Base-by-base conservation (phyloP, 2,888 invertebrate species). In the Megamerina dolium region DNA sequence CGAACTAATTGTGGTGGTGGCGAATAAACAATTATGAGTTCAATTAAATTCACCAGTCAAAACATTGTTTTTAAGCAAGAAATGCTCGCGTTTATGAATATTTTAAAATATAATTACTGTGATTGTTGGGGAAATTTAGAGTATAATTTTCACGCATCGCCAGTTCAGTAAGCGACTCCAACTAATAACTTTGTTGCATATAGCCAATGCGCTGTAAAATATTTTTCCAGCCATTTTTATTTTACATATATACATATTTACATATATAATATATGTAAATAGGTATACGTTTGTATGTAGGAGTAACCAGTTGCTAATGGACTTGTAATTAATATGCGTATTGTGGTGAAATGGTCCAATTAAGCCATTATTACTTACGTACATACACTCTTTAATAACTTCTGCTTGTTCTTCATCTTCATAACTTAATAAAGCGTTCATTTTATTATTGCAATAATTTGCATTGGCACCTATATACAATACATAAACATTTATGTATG, bases 31-130 rank as follows among this genome's bases (percentile, higher is more conserved):
- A 31, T 14, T 31, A 14, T 14, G 16, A 31, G 10, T 31, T 9
- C n/a, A 31, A 31, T 31, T 31, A 31, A 31, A 31, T 31, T 31
- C 16, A n/a, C n/a, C n/a, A n/a, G n/a, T n/a, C n/a, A n/a, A n/a
- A n/a, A n/a, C n/a, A n/a, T n/a, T n/a, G n/a, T n/a, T n/a, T n/a
- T n/a, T n/a, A 31, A 31, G 16, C 16, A 16, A 13, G 16, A 31
- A 13, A n/a, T n/a, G 16, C 16, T n/a, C 31, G 31, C 31, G 16
- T 16, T 8, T 14, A 31, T 31, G 31, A 31, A 31, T 31, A 31
- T 31, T 31, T 31, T 10, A 14, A 5, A 31, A 14, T 31, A 31
- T 31, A 31, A 31, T 31, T 14, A 31, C 16, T 13, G 16, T 31
- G 31, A 31, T 14, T 31, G 31, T 31, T 31, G 31, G n/a, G n/a